Evolutionary conservation across 1,140 invertebrate genomes (phyloP).

Genomic region (Drosophila punjabiensis): DNA sequence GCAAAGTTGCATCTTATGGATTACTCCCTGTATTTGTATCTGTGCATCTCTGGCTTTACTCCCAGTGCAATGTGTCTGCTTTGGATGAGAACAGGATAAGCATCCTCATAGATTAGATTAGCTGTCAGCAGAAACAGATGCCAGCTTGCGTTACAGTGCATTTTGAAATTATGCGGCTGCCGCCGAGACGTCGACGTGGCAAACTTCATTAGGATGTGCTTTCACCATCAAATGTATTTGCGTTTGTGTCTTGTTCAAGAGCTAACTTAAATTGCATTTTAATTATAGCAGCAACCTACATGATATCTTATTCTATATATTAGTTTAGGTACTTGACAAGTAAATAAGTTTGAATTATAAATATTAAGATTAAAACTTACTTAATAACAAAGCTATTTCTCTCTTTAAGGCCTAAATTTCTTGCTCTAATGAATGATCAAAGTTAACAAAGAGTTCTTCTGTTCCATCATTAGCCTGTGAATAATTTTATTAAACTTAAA

Average conservation of each 20-base stretch:
- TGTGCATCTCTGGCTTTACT: slow-evolving; percentile 7
- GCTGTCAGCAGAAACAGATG: slow-evolving; percentile 45
- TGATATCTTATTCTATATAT: background rate
- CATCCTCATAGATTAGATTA: slow-evolving; percentile 47
- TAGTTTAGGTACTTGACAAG: background rate
- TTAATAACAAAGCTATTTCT: background rate
- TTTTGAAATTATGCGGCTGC: slow-evolving; percentile 26
- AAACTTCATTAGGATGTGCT: slow-evolving; percentile 27
- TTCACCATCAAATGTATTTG: background rate
- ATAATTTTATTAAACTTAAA: background rate
- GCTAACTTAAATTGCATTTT: slow-evolving; percentile 8
- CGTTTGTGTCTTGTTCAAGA: slow-evolving; percentile 6
- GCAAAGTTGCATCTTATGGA: slow-evolving; percentile 12
- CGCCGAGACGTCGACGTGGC: background rate
- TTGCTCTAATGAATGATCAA: background rate
- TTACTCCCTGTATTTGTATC: background rate
- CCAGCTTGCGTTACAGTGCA: slow-evolving; percentile 17
- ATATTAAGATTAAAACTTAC: background rate
- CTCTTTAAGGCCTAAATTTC: background rate
- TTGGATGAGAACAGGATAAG: slow-evolving; percentile 32
- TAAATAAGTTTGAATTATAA: background rate
- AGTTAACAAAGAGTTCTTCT: background rate
- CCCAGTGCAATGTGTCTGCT: slow-evolving; percentile 11
- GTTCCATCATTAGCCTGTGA: background rate
- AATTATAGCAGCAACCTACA: background rate